Percentiles rank a stretch among this genome's conserved stretches.
Evolutionary conservation across 2,113 vertebrate species (phyloP).

Genomic region (Sphyrna mokarran): DNA sequence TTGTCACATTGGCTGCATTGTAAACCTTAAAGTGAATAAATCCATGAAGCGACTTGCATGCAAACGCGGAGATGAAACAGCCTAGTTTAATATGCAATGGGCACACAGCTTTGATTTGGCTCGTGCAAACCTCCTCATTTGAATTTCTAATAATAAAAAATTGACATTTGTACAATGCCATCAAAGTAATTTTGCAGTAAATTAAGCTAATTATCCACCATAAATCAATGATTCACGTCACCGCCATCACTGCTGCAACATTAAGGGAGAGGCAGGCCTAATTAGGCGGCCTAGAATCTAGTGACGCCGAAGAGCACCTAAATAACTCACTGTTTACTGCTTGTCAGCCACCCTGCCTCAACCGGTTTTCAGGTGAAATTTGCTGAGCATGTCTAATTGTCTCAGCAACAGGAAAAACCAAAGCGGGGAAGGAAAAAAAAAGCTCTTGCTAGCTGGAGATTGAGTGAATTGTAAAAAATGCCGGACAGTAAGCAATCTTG

Average conservation of each 20-base stretch:
- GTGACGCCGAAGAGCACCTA: neutral
- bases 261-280: neutral
- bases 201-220: conserved; percentile 19
- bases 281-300: neutral
- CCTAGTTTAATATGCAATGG: neutral
- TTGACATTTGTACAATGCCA: conserved; percentile 8
- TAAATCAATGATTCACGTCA: neutral
- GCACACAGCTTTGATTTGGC: neutral
- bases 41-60: neutral
- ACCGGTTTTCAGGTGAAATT: neutral
- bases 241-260: neutral
- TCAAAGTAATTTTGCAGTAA: conserved; percentile 17
- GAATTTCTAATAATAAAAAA: neutral
- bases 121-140: conserved; percentile 8
- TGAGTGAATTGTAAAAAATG: neutral
- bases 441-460: neutral
- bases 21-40: neutral
- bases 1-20: neutral
- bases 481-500: neutral
- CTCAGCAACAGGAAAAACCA: neutral
- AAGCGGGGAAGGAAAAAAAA: neutral
- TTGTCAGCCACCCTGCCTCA: neutral
- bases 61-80: neutral
- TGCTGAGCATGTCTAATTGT: neutral
- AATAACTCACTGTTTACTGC: neutral